Evolutionary conservation across 2,888 invertebrate genomes (phyloP).

Genomic region (Tenthredo amoena): DNA sequence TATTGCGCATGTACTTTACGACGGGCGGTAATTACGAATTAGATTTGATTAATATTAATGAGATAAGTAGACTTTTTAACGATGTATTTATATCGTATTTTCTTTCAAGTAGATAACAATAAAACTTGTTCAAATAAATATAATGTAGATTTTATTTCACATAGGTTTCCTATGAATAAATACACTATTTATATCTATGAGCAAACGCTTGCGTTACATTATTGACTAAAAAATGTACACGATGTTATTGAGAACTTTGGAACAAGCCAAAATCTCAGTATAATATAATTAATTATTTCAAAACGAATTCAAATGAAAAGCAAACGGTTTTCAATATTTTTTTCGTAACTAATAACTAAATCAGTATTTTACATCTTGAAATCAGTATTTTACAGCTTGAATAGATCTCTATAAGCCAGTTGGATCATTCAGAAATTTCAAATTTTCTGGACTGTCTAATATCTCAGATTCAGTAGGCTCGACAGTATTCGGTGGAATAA

Average conservation of each 20-base stretch:
- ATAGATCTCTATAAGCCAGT: neutral
- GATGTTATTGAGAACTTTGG: neutral
- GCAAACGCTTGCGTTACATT: neutral
- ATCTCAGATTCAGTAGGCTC: constrained; percentile 82
- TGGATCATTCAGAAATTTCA: neutral
- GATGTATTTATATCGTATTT: neutral
- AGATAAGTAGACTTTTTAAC: neutral
- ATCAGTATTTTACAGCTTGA: too few relatives aligned
- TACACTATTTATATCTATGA: neutral
- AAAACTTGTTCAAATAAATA: neutral
- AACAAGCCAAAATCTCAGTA: neutral
- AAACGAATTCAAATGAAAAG: neutral
- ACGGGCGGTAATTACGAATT: neutral
- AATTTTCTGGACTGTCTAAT: constrained; percentile 69
- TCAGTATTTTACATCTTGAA: neutral
- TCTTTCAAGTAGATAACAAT: neutral
- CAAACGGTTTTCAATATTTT: neutral
- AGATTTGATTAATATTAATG: neutral
- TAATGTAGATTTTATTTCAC: neutral
- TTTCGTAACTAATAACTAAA: neutral
- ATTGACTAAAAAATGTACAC: neutral
- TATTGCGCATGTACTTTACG: constrained; percentile 1
- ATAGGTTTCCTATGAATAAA: neutral
- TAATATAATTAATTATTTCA: neutral
- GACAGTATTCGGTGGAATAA: constrained; percentile 84